Evolutionary conservation across 1,140 invertebrate genomes (phyloP).

Genomic region (Rhynchophorus ferrugineus): DNA sequence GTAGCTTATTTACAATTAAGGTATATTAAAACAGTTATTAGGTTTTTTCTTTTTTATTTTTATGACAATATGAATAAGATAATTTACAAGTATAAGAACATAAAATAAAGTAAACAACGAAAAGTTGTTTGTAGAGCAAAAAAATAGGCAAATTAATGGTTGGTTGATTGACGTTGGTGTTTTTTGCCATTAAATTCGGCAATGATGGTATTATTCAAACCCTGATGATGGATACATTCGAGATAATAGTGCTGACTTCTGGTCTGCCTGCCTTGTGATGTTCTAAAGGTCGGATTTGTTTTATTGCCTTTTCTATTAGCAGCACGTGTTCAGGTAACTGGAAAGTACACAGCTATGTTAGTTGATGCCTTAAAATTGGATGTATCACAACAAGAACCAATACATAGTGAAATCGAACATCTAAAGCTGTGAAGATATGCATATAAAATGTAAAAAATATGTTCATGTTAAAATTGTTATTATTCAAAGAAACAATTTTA

Average conservation of each 20-base stretch:
- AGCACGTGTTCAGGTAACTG: slow-evolving; percentile 27
- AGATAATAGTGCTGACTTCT: slow-evolving; percentile 8
- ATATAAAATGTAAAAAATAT: no score
- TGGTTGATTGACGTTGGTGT: not conserved
- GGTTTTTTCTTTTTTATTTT: not conserved
- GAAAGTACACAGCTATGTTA: slow-evolving; percentile 7
- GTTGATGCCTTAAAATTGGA: not conserved
- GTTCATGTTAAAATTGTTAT: no score
- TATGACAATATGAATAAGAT: not conserved
- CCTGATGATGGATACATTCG: not conserved
- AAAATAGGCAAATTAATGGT: not conserved
- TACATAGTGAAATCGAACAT: not conserved
- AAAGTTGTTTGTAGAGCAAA: not conserved
- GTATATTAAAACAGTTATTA: no score
- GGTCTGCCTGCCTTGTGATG: not conserved
- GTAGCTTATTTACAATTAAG: no score
- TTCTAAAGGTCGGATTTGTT: slow-evolving; percentile 1
- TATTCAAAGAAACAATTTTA: no score
- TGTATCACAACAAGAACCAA: not conserved
- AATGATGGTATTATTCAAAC: no score
- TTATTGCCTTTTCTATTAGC: slow-evolving; percentile 11
- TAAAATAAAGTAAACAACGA: not conserved
- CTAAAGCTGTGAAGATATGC: no score
- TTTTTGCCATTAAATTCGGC: not conserved
- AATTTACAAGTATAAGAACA: not conserved